Percentiles rank a stretch among this genome's conserved stretches.
phyloP scores from a whole-genome alignment of 2,113 vertebrate species.

The Scomber scombrus region DNA sequence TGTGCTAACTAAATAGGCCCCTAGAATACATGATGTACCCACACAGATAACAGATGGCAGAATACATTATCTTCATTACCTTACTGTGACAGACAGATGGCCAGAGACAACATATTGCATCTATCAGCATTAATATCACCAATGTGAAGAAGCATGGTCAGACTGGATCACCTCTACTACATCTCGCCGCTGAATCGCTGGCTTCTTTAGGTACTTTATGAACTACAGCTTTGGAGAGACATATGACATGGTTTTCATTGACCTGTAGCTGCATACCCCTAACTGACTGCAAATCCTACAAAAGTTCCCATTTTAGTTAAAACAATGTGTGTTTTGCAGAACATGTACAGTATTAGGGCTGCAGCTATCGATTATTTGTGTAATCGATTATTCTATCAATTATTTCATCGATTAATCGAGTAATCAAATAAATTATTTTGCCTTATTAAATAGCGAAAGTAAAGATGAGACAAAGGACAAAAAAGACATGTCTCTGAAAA shows the following conservation, averaged over 20 bases:
- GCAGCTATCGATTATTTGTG: no score
- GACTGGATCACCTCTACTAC: not conserved
- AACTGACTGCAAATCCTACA: no score
- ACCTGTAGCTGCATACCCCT: not conserved
- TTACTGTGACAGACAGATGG: conserved; percentile 49
- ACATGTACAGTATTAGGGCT: no score
- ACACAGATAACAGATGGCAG: conserved; percentile 61
- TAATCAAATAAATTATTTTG: no score
- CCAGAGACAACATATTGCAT: conserved; percentile 35
- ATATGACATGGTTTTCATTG: not conserved
- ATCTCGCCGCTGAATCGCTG: not conserved
- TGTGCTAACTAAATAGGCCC: conserved; percentile 59
- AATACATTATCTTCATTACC: conserved; percentile 59
- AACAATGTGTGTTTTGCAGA: no score
- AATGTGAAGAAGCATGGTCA: conserved; percentile 10
- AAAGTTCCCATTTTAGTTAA: no score
- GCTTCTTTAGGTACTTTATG: not conserved
- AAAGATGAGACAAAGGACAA: no score
- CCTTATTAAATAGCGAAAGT: no score
- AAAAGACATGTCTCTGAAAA: no score
- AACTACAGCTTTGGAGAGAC: not conserved
- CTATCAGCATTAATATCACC: conserved; percentile 52
- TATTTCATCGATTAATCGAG: no score
- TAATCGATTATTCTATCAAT: no score
- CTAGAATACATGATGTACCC: conserved; percentile 58